These are phyloP conservation scores for Alviniconcha strummeri DNA, from an alignment of 2,888 invertebrate genomes.

Conservation along the genomic window DNA sequence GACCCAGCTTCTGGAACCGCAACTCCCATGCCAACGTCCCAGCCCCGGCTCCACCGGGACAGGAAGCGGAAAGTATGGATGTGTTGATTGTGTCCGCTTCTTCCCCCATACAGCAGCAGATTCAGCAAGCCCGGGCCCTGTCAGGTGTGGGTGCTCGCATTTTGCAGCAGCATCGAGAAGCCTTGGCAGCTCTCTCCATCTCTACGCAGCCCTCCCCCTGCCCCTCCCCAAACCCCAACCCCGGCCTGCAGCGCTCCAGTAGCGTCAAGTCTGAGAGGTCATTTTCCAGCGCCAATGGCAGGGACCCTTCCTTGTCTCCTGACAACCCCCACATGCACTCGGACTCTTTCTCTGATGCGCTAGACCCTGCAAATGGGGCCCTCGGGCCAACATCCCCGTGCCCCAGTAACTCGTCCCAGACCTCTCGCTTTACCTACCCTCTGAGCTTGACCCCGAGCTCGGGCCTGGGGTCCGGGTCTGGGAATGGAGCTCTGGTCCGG, in stretches of 20 bases:
- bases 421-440: conserved; percentile 67
- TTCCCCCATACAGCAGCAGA: conserved; percentile 76
- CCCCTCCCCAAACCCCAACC: conserved; percentile 27
- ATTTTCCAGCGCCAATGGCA: conserved; percentile 80
- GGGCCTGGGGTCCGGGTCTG: conserved; percentile 1
- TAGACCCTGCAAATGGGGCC: conserved; percentile 46
- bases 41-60: conserved; percentile 41
- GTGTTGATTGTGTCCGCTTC: conserved; percentile 75
- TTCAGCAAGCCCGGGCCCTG: conserved; percentile 82
- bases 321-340: conserved; percentile 53
- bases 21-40: conserved; percentile 35
- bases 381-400: conserved; percentile 65
- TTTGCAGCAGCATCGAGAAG: conserved; percentile 72
- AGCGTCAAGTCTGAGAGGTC: conserved; percentile 87
- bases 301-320: conserved; percentile 51
- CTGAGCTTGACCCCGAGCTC: conserved; percentile 54
- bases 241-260: conserved; percentile 63
- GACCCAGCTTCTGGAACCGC: conserved; percentile 58
- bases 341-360: conserved; percentile 63
- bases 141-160: conserved; percentile 80
- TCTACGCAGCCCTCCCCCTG: conserved; percentile 23
- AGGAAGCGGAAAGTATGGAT: conserved; percentile 75
- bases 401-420: conserved; percentile 66
- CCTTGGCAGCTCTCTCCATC: conserved; percentile 64
- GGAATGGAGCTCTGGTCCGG: conserved; percentile 58